A percentile compares a stretch with the other conserved stretches of the same genome.
phyloP scores from a whole-genome alignment of 2,888 invertebrate species.

The Trichopoda pennipes region DNA sequence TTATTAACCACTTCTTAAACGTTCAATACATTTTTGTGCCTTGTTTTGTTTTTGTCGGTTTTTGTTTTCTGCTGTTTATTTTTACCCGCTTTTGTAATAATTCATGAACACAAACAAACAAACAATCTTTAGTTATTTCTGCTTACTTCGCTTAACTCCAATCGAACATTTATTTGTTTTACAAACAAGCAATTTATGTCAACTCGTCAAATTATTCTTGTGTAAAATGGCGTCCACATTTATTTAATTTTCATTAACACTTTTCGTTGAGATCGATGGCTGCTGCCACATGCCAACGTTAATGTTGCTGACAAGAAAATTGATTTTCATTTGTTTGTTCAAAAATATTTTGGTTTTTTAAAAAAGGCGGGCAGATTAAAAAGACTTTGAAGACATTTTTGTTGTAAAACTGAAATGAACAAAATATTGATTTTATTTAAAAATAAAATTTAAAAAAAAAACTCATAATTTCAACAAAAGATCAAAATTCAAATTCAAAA shows the following conservation, averaged over 20 bases:
- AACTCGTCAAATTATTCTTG: neutral
- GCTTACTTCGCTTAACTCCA: neutral
- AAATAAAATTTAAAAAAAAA: too few species aligned
- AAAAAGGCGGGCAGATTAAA: neutral
- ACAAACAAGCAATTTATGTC: constrained; percentile 5
- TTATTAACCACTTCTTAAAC: neutral
- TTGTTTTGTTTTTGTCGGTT: too few species aligned
- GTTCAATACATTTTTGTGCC: too few species aligned
- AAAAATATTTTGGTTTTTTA: neutral
- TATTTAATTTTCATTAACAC: neutral
- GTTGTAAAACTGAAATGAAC: too few species aligned
- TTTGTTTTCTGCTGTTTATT: too few species aligned
- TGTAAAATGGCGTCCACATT: neutral
- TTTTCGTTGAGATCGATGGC: neutral
- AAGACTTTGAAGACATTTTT: neutral
- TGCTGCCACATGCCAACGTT: neutral
- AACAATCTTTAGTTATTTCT: too few species aligned
- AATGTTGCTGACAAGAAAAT: constrained; percentile 1
- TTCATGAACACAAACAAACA: too few species aligned
- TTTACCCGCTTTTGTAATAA: too few species aligned
- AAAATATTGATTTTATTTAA: too few species aligned
- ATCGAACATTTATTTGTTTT: constrained; percentile 2
- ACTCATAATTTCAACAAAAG: too few species aligned
- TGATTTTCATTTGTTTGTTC: constrained; percentile 7
- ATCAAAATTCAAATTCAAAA: too few species aligned